These are phyloP conservation scores for Aplysina aerophoba DNA, from an alignment of 37 sponge, comb jelly and placozoan species.

Conservation along the genomic window DNA sequence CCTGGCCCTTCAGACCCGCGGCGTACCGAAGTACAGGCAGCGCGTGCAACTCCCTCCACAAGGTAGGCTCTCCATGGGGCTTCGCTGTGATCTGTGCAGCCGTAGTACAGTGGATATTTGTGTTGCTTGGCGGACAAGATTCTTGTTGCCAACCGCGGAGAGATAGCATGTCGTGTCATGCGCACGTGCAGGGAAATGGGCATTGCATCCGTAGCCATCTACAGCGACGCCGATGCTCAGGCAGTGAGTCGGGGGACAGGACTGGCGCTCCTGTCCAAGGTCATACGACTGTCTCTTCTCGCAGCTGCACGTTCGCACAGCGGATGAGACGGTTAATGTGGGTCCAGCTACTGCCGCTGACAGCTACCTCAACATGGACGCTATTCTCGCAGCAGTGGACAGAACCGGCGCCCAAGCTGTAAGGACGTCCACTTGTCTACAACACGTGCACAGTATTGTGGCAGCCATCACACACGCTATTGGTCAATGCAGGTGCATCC, in stretches of 20 bases:
- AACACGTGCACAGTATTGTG: background rate
- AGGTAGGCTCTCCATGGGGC: too few relatives aligned
- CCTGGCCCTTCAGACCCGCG: too few relatives aligned
- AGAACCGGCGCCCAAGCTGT: slow-evolving; percentile 95
- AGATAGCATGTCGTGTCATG: slow-evolving; percentile 97
- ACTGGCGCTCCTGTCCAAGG: too few relatives aligned
- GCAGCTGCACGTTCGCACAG: slow-evolving; percentile 90
- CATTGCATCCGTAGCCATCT: slow-evolving; percentile 93
- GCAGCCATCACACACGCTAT: background rate
- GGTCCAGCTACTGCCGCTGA: slow-evolving; percentile 86
- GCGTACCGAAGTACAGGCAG: too few relatives aligned
- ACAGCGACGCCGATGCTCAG: slow-evolving; percentile 92
- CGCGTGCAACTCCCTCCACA: too few relatives aligned
- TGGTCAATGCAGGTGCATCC: slow-evolving; percentile 83
- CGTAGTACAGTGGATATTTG: too few relatives aligned
- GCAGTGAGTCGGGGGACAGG: slow-evolving; percentile 62
- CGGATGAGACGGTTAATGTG: slow-evolving; percentile 94
- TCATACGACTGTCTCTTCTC: background rate
- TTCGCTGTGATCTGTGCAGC: too few relatives aligned
- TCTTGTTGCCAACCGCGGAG: slow-evolving; percentile 96
- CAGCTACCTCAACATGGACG: slow-evolving; percentile 97
- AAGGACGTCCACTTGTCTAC: slow-evolving; percentile 37
- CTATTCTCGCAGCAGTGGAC: slow-evolving; percentile 82
- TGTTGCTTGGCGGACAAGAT: too few relatives aligned
- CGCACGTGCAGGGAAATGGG: slow-evolving; percentile 93